Evolutionary conservation across 2,888 invertebrate species (phyloP).

Genomic region (Lottia gigantea): DNA sequence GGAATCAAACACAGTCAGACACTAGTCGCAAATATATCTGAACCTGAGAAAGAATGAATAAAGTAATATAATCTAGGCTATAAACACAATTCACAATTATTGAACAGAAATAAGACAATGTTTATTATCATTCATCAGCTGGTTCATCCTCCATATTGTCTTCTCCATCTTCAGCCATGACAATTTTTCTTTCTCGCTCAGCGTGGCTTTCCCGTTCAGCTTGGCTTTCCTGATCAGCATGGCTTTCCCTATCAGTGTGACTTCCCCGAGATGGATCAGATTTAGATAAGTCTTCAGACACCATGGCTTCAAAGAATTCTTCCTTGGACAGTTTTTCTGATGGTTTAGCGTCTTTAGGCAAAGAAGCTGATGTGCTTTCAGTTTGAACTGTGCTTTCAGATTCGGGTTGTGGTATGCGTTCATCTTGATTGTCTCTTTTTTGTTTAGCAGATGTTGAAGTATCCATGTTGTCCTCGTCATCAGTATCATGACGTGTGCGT

Average conservation of each 20-base stretch:
- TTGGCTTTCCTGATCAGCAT: background rate
- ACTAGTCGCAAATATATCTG: too few species aligned
- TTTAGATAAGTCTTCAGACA: background rate
- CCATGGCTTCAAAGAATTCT: background rate
- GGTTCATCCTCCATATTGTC: slow-evolving; percentile 23
- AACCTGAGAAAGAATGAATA: too few species aligned
- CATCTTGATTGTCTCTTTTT: background rate
- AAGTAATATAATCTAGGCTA: too few species aligned
- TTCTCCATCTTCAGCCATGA: slow-evolving; percentile 14
- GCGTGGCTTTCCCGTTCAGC: background rate
- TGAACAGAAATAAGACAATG: too few species aligned
- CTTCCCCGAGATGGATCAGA: background rate
- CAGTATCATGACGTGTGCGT: background rate
- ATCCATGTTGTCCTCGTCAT: background rate
- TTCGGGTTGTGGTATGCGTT: background rate
- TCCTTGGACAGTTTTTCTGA: background rate
- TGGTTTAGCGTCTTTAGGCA: background rate
- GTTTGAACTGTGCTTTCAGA: background rate
- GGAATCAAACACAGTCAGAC: too few species aligned
- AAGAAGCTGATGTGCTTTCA: too few species aligned
- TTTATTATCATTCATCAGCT: slow-evolving; percentile 18
- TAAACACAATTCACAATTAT: too few species aligned
- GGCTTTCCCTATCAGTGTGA: background rate
- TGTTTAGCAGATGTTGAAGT: background rate
- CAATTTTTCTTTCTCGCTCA: background rate